phyloP scores from a whole-genome alignment of 2,113 vertebrate genomes.

The Notiomystis cincta region DNA sequence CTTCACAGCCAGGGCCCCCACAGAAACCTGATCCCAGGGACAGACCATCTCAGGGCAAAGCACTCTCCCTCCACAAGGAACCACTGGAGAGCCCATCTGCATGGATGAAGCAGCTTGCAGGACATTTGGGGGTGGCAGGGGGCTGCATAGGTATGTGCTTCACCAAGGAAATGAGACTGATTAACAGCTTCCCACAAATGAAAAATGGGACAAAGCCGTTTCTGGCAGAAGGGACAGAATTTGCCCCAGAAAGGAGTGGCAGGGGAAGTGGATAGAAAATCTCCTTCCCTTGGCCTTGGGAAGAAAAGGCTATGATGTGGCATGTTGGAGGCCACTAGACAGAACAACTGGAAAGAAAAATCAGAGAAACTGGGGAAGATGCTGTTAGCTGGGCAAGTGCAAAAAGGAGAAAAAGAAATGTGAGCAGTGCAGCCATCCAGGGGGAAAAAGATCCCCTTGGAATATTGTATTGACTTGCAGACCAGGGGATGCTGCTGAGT shows the following conservation, averaged over 20 bases:
- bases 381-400: background rate
- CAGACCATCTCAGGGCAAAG: background rate
- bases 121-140: background rate
- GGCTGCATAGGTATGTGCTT: background rate
- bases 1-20: background rate
- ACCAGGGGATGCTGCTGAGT: background rate
- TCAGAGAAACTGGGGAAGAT: background rate
- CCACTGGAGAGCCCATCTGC: background rate
- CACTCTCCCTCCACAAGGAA: fast-evolving
- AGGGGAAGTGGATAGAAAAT: background rate
- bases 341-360: background rate
- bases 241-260: background rate
- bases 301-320: background rate
- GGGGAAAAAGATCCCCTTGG: fast-evolving
- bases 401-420: background rate
- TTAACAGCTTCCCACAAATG: background rate
- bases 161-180: background rate
- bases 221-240: background rate
- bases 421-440: fast-evolving
- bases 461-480: fast-evolving
- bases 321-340: too few species aligned
- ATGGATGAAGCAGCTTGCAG: background rate
- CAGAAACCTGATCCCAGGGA: background rate
- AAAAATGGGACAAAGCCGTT: background rate
- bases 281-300: fast-evolving